Evolutionary conservation across 2,113 vertebrate genomes (phyloP), one percentile per base, ranked within the genome.

Genomic region (Tautogolabrus adspersus): DNA sequence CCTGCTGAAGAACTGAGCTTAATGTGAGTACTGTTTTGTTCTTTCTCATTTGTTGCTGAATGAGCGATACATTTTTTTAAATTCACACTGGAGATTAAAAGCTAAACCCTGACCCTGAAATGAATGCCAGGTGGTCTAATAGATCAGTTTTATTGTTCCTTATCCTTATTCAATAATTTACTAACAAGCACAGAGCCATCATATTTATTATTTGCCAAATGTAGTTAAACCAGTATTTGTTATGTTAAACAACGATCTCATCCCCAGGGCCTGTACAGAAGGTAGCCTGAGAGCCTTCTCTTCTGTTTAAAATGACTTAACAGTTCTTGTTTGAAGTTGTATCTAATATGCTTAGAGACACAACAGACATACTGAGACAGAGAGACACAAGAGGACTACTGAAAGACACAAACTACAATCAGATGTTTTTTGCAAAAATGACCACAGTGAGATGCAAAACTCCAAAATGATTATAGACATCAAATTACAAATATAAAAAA

Each of bases 11-110:
- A 80, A 22, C 67, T 57, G 60, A 84, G 1, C 38, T 72, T 6
- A 0, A 63, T 79, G 92, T 94, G 82, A 92, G 92, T 90, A 58
- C 12, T 6, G 8, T 21, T 56, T 60, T 1, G 19, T n/a, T 3
- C 26, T 51, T 23, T 34, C 30, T 34, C 6, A 6, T 34, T 34
- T 34, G 37, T 54, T 26, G 30, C 12, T 42, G 52, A 58, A 11
- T 21, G 6, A 40, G 22, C 1, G 0, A 15, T 10, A 23, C 52
- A n/a, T 12, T n/a, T 68, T 37, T 67, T 67, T 2, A 6, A 1
- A 49, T 37, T 46, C 0, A 64, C 9, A 23, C 23, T 44, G 37
- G n/a, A 16, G 12, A 13, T 10, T 2, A 4, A 44, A 13, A 44
- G 30, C 30, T 34, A 6, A 34, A 34, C 1, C 0, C 30, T 34